Conservation (phyloP, 2,113 vertebrate species). For the Rhabdornis inornatus region DNA sequence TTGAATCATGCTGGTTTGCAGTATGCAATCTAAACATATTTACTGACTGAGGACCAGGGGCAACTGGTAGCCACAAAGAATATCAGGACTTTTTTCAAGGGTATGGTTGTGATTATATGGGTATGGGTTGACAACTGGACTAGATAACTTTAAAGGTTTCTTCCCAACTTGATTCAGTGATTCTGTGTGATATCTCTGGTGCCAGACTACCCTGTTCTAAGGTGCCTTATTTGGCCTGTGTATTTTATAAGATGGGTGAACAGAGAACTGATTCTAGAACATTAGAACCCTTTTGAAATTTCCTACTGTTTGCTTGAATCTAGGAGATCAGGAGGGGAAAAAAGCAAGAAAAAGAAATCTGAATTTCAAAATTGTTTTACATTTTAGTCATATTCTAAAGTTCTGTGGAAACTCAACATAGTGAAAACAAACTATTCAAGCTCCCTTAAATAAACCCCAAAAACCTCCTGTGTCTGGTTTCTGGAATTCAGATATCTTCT, state of each 20-base stretch:
- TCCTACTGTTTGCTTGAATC: not conserved
- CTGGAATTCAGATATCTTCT: not conserved
- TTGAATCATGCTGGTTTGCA: not conserved
- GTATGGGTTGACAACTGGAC: not conserved
- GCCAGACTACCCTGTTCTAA: not conserved
- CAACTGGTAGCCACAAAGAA: not conserved
- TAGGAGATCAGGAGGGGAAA: accelerated
- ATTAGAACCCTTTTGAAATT: not conserved
- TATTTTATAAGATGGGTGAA: not conserved
- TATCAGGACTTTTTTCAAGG: not conserved
- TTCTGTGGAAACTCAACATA: not conserved
- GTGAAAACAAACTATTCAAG: not conserved
- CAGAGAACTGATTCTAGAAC: not conserved
- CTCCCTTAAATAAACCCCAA: accelerated
- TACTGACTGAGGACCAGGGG: not conserved
- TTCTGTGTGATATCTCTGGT: not conserved
- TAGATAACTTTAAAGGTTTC: not conserved
- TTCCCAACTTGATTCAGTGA: not conserved
- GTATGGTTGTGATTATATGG: not conserved
- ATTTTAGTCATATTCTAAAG: not conserved
- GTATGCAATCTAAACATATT: not conserved
- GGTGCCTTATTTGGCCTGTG: not conserved
- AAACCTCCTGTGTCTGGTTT: not conserved
- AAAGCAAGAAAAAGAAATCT: not conserved
- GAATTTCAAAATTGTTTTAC: not conserved